Percentiles rank a stretch among this genome's conserved stretches.
phyloP scores from a whole-genome alignment of 1,140 invertebrate species.

The Drosophila orena region DNA sequence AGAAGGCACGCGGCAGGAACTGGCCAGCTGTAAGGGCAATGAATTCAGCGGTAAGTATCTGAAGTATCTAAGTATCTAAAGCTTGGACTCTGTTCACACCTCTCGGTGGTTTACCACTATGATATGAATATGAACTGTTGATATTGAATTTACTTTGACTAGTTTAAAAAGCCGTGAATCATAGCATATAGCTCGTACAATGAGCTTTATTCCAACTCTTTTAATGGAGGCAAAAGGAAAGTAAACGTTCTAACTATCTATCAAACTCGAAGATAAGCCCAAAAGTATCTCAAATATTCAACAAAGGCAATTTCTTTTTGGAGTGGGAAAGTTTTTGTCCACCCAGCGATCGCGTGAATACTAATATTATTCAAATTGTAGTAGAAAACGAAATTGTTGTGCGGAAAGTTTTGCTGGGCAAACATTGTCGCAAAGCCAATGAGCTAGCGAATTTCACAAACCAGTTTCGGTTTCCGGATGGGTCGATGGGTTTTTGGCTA shows the following conservation, averaged over 20 bases:
- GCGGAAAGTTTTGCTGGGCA: slow-evolving; percentile 41
- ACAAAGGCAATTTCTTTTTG: not conserved
- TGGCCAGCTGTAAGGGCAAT: slow-evolving; percentile 56
- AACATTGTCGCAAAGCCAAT: slow-evolving; percentile 37
- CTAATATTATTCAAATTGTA: slow-evolving; percentile 3
- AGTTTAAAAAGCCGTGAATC: no score
- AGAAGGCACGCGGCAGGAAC: slow-evolving; percentile 72
- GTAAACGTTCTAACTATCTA: no score
- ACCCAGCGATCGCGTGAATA: slow-evolving; percentile 8
- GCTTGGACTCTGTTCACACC: no score
- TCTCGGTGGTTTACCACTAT: no score
- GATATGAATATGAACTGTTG: no score
- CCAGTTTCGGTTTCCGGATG: slow-evolving; percentile 22
- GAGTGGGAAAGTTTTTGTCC: slow-evolving; percentile 36
- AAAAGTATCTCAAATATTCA: not conserved
- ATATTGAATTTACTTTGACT: no score
- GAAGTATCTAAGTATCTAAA: no score
- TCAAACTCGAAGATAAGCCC: not conserved
- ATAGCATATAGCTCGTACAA: no score
- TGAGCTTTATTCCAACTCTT: no score
- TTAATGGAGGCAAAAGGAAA: no score
- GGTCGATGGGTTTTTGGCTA: slow-evolving; percentile 26
- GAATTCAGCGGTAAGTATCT: no score
- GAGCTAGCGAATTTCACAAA: slow-evolving; percentile 44
- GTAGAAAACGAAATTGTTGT: slow-evolving; percentile 14